These are phyloP conservation scores for Chloropsis hardwickii DNA, from an alignment of 2,113 vertebrate species.

Conservation along the genomic window DNA sequence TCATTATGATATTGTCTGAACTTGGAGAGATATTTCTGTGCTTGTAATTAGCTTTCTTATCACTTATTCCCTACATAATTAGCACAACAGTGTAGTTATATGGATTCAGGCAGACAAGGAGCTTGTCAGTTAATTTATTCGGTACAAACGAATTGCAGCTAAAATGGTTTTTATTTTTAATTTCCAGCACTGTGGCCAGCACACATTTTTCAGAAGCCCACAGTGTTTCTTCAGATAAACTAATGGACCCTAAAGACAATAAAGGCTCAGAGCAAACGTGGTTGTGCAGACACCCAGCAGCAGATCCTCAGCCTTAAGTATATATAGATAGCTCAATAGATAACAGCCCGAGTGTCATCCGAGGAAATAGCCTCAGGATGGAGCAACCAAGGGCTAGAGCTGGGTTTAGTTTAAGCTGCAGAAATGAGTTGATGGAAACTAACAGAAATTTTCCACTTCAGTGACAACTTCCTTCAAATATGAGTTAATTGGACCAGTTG, in stretches of 20 bases:
- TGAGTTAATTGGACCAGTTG: not conserved
- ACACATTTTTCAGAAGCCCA: not conserved
- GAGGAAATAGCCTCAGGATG: not conserved
- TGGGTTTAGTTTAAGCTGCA: not conserved
- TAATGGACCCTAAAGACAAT: not conserved
- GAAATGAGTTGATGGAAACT: slow-evolving; percentile 10
- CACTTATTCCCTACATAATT: slow-evolving; percentile 55
- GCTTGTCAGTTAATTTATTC: slow-evolving; percentile 24
- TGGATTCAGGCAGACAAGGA: slow-evolving; percentile 15
- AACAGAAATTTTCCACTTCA: not conserved
- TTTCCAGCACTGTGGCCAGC: not conserved
- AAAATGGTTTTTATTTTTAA: not conserved
- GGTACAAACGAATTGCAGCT: not conserved
- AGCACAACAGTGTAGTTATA: not conserved
- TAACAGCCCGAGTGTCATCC: not conserved
- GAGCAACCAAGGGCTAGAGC: not conserved
- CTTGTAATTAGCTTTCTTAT: slow-evolving; percentile 63
- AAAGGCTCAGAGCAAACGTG: not conserved
- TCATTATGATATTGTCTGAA: slow-evolving; percentile 47
- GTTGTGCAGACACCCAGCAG: not conserved
- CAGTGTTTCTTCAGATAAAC: not conserved
- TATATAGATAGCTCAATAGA: not conserved
- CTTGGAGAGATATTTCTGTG: slow-evolving; percentile 34
- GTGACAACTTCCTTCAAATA: not conserved
- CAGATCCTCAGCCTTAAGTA: not conserved